These are phyloP conservation scores for Actinernus sp. DNA, from an alignment of 92 coral and sea anemone genomes.

Conservation along the genomic window DNA sequence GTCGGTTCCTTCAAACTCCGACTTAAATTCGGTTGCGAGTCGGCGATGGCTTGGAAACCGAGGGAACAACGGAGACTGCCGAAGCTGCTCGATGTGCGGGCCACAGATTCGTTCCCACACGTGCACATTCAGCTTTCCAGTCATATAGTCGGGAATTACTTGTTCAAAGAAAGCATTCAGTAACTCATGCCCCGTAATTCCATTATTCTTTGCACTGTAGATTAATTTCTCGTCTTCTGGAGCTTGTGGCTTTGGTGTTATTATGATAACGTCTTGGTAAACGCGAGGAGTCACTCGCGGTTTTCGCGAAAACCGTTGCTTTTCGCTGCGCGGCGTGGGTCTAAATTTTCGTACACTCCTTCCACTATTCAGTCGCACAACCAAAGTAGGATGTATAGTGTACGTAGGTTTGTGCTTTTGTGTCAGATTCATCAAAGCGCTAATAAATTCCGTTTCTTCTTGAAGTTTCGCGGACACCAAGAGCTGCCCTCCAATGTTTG, in stretches of 20 bases:
- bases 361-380: no score
- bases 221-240: conserved; percentile 18
- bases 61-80: conserved; percentile 86
- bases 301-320: conserved; percentile 9
- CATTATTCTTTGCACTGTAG: conserved; percentile 15
- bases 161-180: conserved; percentile 80
- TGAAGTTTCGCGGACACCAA: no score
- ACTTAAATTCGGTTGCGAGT: conserved; percentile 49
- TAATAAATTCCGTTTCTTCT: neutral
- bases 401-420: no score
- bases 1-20: conserved; percentile 67
- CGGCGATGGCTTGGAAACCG: conserved; percentile 70
- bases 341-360: neutral
- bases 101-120: conserved; percentile 89
- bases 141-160: conserved; percentile 70
- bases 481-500: no score
- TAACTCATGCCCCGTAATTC: conserved; percentile 62
- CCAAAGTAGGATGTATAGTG: no score
- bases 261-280: conserved; percentile 49
- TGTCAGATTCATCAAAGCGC: neutral
- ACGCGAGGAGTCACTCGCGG: conserved; percentile 36
- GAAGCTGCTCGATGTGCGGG: conserved; percentile 75
- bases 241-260: conserved; percentile 55
- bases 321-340: neutral
- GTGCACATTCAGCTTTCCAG: conserved; percentile 79